Conservation (phyloP, 2,888 invertebrate genomes). For the Dryadula phaetusa region DNA sequence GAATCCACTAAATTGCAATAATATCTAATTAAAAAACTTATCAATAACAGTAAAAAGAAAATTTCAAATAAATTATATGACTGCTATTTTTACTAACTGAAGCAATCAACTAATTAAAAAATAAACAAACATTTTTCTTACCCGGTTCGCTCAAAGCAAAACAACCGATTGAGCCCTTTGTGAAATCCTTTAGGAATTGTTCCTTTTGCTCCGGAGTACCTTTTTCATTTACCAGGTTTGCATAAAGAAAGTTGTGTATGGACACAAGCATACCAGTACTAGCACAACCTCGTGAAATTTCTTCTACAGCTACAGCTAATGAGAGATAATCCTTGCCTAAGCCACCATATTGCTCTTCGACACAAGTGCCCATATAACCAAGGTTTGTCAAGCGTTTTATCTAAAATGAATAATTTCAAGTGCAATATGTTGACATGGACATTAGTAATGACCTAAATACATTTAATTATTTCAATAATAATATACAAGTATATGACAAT, state of each 20-base stretch:
- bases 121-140: constrained; percentile 52
- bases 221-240: constrained; percentile 86
- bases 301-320: constrained; percentile 90
- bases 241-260: constrained; percentile 91
- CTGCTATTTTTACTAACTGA: too few relatives aligned
- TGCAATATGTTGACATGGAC: neutral
- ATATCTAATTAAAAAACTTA: too few relatives aligned
- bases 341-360: constrained; percentile 87
- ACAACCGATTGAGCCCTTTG: constrained; percentile 88
- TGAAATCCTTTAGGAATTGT: constrained; percentile 85
- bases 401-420: constrained; percentile 61
- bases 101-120: neutral
- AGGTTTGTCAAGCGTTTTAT: constrained; percentile 88
- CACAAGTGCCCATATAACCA: constrained; percentile 88
- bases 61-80: too few relatives aligned
- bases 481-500: too few relatives aligned
- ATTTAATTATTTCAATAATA: constrained; percentile 1
- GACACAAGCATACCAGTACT: constrained; percentile 90
- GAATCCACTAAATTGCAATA: too few relatives aligned
- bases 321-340: constrained; percentile 88
- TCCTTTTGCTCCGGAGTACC: constrained; percentile 88
- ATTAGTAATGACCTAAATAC: neutral
- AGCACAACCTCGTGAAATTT: constrained; percentile 91
- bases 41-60: too few relatives aligned
- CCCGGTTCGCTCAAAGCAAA: constrained; percentile 93